Base-by-base conservation (phyloP, 2,797 vertebrate species). In the Myripristis jacobus region DNA sequence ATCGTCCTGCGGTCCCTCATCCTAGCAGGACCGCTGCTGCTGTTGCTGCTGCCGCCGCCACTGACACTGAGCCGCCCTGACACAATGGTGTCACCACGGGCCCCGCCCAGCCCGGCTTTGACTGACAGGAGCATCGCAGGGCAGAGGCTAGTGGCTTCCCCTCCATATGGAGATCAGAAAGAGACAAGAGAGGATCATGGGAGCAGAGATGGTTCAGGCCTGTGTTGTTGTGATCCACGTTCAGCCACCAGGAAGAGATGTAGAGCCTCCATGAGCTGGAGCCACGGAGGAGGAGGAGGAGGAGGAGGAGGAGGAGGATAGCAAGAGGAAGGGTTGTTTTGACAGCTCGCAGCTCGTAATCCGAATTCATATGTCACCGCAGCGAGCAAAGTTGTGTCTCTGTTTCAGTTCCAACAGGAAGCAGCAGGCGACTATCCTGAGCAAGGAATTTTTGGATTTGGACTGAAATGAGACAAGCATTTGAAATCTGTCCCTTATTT, bases 1-100 rank as follows among this genome's bases (percentile, higher is more conserved):
- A 7, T 56, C 64, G 53, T 75, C 48, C 27, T 41, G 7, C 73
- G 53, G 64, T 72, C 75, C 16, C 7, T 27, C 57, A 22, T 51
- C 34, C 55, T 9, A 2, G 46, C 21, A 43, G 18, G 1, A 2
- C 1, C 4, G 24, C 43, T 65, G 48, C 46, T 22, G 43, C 13
- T 46, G 22, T n/a, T 56, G 47, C 22, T 38, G n/a, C 19, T 41
- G 34, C 61, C 19, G 51, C 31, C 62, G 65, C 50, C n/a, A n/a
- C 67, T 86, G 85, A 86, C 59, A 43, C 61, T 86, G 82, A 89
- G 66, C 73, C 7, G 1, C 58, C 69, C 59, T 88, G 86, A 91
- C 88, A 90, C 82, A 92, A 88, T 89, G 85, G 87, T 88, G 91
- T 79, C 87, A 85, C 73, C 7, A 3, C 52, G 3, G 24, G 64